Conservation (phyloP, 2,113 vertebrate genomes). For the Strix uralensis region DNA sequence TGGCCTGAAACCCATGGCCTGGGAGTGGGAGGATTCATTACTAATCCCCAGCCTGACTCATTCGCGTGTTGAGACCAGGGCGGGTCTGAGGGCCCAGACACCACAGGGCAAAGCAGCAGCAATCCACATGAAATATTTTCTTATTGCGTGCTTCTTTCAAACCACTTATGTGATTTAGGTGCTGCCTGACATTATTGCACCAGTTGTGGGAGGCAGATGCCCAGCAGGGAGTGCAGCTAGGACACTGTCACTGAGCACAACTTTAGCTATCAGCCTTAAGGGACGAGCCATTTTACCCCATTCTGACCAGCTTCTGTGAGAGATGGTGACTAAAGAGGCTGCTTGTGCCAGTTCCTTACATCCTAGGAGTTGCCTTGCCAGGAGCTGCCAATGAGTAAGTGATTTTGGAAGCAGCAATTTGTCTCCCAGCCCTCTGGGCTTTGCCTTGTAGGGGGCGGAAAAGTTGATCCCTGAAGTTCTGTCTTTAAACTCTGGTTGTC, state of each 20-base stretch:
- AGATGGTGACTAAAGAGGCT: neutral
- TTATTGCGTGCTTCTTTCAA: neutral
- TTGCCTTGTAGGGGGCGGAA: neutral
- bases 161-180: neutral
- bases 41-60: neutral
- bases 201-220: accelerated
- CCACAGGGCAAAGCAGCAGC: neutral
- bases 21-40: neutral
- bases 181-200: neutral
- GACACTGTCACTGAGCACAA: neutral
- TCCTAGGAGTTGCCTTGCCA: neutral
- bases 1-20: neutral
- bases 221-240: neutral
- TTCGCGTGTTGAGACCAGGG: neutral
- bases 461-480: neutral
- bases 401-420: neutral
- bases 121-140: neutral
- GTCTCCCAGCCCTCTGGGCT: neutral
- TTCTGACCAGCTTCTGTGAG: neutral
- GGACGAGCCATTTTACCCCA: neutral
- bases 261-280: neutral
- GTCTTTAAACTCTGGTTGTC: neutral
- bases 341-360: neutral
- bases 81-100: neutral
- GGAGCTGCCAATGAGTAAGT: neutral